phyloP scores from a whole-genome alignment of 2,888 invertebrate species.

The Parelbella ahira region DNA sequence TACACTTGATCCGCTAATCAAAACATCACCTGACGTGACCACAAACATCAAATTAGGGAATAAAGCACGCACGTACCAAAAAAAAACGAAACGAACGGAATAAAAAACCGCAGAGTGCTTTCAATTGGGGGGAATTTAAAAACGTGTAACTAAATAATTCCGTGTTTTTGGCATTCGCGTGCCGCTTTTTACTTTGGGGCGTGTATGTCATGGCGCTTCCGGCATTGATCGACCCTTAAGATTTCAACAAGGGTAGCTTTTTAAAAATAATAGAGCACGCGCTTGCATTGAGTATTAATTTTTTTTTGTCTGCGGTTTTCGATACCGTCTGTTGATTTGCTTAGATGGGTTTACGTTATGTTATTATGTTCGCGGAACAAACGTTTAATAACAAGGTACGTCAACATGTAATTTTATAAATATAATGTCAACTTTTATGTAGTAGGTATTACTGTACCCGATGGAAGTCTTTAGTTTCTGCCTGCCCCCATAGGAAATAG shows the following conservation, averaged over 20 bases:
- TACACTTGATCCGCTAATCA: conserved; percentile 21
- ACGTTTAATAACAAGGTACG: too few species aligned
- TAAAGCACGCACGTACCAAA: conserved; percentile 22
- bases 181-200: conserved; percentile 49
- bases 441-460: too few species aligned
- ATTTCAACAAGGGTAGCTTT: conserved; percentile 34
- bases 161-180: conserved; percentile 68
- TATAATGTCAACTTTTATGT: too few species aligned
- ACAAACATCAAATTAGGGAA: conserved; percentile 25
- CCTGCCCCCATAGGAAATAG: too few species aligned
- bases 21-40: conserved; percentile 27
- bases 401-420: too few species aligned
- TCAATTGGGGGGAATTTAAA: conserved; percentile 48
- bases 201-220: conserved; percentile 65
- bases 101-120: conserved; percentile 40
- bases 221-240: conserved; percentile 54
- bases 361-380: too few species aligned
- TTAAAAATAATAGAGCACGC: conserved; percentile 24
- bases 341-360: too few species aligned
- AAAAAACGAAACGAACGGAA: conserved; percentile 27
- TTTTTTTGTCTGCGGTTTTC: too few species aligned
- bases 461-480: too few species aligned
- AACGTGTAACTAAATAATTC: conserved; percentile 63
- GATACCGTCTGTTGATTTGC: too few species aligned
- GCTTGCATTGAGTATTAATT: too few species aligned